Evolutionary conservation across 2,888 invertebrate genomes (phyloP).

Genomic region (Zootermopsis nevadensis): DNA sequence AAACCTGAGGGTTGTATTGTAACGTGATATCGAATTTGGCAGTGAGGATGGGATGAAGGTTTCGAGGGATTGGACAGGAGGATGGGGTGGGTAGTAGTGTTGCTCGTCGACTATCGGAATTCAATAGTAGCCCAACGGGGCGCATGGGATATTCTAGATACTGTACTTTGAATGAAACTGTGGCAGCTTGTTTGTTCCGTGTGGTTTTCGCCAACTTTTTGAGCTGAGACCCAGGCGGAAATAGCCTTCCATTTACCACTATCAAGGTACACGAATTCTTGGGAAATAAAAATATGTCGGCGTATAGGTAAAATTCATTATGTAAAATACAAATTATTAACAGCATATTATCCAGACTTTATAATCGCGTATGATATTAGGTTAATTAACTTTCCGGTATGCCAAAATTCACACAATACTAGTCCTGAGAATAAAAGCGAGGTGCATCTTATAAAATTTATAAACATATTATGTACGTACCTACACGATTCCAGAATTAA

Average conservation of each 20-base stretch:
- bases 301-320: neutral
- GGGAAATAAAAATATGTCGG: neutral
- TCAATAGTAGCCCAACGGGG: slow-evolving; percentile 31
- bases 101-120: slow-evolving; percentile 31
- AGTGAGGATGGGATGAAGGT: neutral
- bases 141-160: slow-evolving; percentile 7
- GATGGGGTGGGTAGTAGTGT: neutral
- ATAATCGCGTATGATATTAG: too few species aligned
- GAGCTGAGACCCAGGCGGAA: neutral
- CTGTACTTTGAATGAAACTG: slow-evolving; percentile 8
- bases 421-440: too few species aligned
- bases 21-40: slow-evolving; percentile 48
- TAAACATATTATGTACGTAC: too few species aligned
- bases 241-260: neutral
- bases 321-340: too few species aligned
- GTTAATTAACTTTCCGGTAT: too few species aligned
- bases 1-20: slow-evolving; percentile 41
- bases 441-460: too few species aligned
- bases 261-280: neutral
- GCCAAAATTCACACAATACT: too few species aligned
- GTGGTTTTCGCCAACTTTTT: neutral
- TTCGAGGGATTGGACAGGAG: neutral
- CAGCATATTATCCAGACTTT: too few species aligned
- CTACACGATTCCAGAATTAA: too few species aligned
- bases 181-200: slow-evolving; percentile 2